Percentiles rank a stretch among this genome's conserved stretches.
Evolutionary conservation across 2,888 invertebrate species (phyloP).

Genomic region (Belgica antarctica): DNA sequence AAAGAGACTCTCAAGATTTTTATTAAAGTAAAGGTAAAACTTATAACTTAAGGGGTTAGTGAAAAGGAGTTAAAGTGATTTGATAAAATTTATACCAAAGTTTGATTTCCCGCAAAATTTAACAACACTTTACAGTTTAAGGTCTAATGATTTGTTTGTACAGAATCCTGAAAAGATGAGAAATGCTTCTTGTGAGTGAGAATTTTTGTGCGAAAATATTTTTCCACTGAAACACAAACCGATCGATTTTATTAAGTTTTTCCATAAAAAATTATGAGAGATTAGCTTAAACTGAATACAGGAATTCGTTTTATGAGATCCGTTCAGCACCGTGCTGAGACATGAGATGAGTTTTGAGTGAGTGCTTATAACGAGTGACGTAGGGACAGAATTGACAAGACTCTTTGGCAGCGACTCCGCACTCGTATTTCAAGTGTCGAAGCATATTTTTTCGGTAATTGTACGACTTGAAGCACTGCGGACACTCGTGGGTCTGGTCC

Average conservation of each 20-base stretch:
- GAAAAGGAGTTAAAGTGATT: not conserved
- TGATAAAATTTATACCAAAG: not conserved
- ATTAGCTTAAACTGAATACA: not conserved
- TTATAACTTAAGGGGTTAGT: not conserved
- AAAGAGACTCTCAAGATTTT: not conserved
- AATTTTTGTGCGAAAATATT: not conserved
- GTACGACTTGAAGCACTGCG: constrained; percentile 60
- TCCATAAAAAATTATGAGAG: too few relatives aligned
- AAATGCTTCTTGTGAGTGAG: too few relatives aligned
- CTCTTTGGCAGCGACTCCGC: constrained; percentile 60
- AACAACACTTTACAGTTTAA: not conserved
- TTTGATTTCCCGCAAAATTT: not conserved
- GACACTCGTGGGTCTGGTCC: constrained; percentile 54
- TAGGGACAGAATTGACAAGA: constrained; percentile 58
- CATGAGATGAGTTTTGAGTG: constrained; percentile 57
- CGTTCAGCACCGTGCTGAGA: constrained; percentile 49
- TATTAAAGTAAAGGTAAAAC: not conserved
- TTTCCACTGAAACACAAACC: not conserved
- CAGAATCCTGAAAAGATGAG: too few relatives aligned
- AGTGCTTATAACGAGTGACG: constrained; percentile 58
- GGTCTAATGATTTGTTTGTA: too few relatives aligned
- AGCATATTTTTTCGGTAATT: constrained; percentile 61
- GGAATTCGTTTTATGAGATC: not conserved
- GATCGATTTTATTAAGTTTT: not conserved
- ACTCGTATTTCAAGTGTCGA: constrained; percentile 61